phyloP scores from a whole-genome alignment of 2,888 invertebrate species.

The Myathropa florea region DNA sequence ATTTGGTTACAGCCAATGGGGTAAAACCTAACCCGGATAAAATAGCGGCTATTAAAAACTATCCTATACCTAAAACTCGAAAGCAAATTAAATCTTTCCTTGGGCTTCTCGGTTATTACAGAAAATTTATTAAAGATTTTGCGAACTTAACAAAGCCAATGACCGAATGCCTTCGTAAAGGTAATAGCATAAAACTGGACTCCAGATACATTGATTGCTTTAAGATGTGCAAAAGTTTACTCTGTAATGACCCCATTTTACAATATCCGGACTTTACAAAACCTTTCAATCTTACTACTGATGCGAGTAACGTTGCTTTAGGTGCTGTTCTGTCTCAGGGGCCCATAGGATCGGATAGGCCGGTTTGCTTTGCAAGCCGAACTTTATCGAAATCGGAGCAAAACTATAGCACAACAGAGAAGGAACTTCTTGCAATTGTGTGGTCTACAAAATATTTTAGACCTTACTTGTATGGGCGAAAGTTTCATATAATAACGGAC shows the following conservation, averaged over 20 bases:
- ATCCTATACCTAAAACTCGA: constrained; percentile 3
- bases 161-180: constrained; percentile 16
- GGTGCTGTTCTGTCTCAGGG: constrained; percentile 58
- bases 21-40: constrained; percentile 2
- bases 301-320: constrained; percentile 58
- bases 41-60: neutral
- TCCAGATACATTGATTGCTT: constrained; percentile 8
- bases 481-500: constrained; percentile 78
- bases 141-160: no score
- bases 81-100: constrained; percentile 6
- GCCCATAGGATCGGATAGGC: constrained; percentile 24
- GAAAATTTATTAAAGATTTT: no score
- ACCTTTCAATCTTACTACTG: constrained; percentile 58
- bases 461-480: constrained; percentile 75
- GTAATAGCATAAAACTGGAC: neutral
- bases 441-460: constrained; percentile 72
- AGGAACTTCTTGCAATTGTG: constrained; percentile 53
- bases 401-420: constrained; percentile 60
- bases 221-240: constrained; percentile 32
- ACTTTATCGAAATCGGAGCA: constrained; percentile 43
- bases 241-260: constrained; percentile 48
- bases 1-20: neutral
- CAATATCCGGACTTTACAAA: constrained; percentile 50
- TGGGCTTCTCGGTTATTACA: no score
- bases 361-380: constrained; percentile 49